These are phyloP conservation scores for Mus musculus DNA, from an alignment of 2,113 vertebrate genomes.

Conservation along the genomic window DNA sequence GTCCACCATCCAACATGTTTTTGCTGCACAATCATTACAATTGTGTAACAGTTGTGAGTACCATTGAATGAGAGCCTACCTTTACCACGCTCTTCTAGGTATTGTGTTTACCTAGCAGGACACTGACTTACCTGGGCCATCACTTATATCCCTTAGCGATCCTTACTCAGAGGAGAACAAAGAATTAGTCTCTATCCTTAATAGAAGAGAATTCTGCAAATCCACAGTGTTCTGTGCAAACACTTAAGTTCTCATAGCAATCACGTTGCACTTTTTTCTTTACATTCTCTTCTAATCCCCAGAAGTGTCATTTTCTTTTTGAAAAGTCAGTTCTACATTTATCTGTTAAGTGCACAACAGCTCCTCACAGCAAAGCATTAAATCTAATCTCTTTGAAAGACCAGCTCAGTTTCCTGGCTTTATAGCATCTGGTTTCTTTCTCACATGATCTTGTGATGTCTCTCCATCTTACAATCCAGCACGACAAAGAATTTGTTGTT, in stretches of 20 bases:
- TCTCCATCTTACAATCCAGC: background rate
- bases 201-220: background rate
- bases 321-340: background rate
- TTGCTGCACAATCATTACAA: background rate
- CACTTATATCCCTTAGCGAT: background rate
- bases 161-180: background rate
- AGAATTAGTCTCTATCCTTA: background rate
- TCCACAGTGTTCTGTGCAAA: background rate
- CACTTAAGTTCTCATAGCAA: background rate
- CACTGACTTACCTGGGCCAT: background rate
- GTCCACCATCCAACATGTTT: background rate
- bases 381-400: conserved; percentile 22
- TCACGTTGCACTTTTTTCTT: background rate
- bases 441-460: background rate
- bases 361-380: background rate
- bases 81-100: background rate
- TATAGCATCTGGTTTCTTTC: conserved; percentile 20
- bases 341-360: background rate
- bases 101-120: background rate
- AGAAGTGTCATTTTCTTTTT: background rate
- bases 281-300: background rate
- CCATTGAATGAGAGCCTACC: background rate
- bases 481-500: background rate
- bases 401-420: background rate
- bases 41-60: background rate